Evolutionary conservation across 2,888 invertebrate species (phyloP), one percentile per base, ranked within the genome.

Genomic region (Lycophotia porphyrea): DNA sequence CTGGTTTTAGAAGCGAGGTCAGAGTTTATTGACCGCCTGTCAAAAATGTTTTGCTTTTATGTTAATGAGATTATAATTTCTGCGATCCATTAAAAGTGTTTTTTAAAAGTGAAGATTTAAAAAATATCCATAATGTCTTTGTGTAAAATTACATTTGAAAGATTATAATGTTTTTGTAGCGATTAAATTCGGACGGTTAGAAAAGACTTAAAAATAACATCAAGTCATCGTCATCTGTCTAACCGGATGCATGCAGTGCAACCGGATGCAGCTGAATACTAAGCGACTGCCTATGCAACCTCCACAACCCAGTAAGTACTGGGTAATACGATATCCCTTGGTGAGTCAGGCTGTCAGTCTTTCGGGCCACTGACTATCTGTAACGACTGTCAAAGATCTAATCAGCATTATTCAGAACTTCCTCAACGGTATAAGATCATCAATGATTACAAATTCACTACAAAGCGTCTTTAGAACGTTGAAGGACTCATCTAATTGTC

Each of bases 1-100:
- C 24, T 60, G 44, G 44, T 82, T 81, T 82, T 34, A 34, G 27
- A n/a, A 52, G 67, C 7, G 58, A 82, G 77, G 69, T 65, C 65
- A 44, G 44, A 52, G 60, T 77, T 55, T 82, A 31, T 65, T 80
- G 82, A 52, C 65, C 64, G 77, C 61, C 64, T 78, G 78, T 55
- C 81, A 58, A 82, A 67, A 82, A 70, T 65, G 44, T 55, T 80
- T 80, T 44, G 47, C 66, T 80, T 71, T 63, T 34, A 76, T 49
- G 47, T 11, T 71, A 77, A 82, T 71, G 65, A 31, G 13, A 66
- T 77, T 67, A 71, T 71, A 71, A 80, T 67, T 80, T 78, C 8
- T 77, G 61, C 39, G 47, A 67, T 44, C 81, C 52, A 60, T 76
- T 65, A 13, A 47, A 61, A 76, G 52, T 61, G 39, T 58, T 77